Conservation (phyloP, 2,888 invertebrate species). For the Pyralis farinalis region DNA sequence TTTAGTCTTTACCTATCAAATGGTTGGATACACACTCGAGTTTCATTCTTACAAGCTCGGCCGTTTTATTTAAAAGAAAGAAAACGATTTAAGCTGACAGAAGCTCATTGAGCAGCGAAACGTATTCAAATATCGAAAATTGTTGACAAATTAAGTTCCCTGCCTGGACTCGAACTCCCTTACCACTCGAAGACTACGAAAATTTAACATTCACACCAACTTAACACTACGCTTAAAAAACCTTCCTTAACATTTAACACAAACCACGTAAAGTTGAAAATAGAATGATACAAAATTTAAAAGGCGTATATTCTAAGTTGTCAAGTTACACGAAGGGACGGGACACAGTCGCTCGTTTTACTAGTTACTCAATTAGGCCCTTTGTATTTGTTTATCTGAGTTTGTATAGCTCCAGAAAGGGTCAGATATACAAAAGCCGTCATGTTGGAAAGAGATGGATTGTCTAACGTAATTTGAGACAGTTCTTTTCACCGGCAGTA, state of each 20-base stretch:
- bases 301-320: slow-evolving; percentile 30
- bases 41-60: slow-evolving; percentile 30
- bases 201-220: slow-evolving; percentile 55
- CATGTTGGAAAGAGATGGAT: slow-evolving; percentile 36
- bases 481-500: slow-evolving; percentile 77
- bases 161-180: slow-evolving; percentile 67
- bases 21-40: slow-evolving; percentile 9
- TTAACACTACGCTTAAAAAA: slow-evolving; percentile 11
- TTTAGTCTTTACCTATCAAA: slow-evolving; percentile 1
- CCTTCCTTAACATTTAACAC: slow-evolving; percentile 16
- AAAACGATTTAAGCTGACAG: slow-evolving; percentile 77
- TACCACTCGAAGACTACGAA: slow-evolving; percentile 71
- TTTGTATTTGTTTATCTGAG: slow-evolving; percentile 82
- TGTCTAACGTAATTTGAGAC: slow-evolving; percentile 76
- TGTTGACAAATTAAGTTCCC: slow-evolving; percentile 81
- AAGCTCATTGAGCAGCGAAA: slow-evolving; percentile 76
- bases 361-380: slow-evolving; percentile 82
- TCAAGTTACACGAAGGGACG: slow-evolving; percentile 64
- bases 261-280: slow-evolving; percentile 29
- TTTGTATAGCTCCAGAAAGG: slow-evolving; percentile 66
- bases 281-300: slow-evolving; percentile 12
- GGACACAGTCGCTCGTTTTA: slow-evolving; percentile 75
- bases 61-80: slow-evolving; percentile 59
- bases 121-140: slow-evolving; percentile 81
- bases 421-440: slow-evolving; percentile 30